Evolutionary conservation across 2,797 vertebrate species (phyloP), one percentile per base, ranked within the genome.

Genomic region (Ateles fusciceps): DNA sequence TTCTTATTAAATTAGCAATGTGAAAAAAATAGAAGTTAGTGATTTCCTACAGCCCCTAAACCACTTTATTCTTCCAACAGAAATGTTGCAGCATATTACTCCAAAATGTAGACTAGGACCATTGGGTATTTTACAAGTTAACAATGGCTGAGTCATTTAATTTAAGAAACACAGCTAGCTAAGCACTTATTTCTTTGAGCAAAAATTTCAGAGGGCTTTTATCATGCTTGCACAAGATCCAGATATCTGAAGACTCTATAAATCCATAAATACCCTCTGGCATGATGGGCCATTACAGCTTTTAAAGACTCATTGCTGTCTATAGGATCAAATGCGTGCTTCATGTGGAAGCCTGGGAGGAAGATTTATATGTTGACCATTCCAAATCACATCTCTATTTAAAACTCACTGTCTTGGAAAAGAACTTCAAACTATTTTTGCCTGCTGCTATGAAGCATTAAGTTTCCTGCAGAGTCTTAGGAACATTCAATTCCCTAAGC

Each of bases 131-230:
- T 97, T 91, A 85, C 85, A 97, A 96, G 85, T 94, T 97, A 97
- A 96, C 95, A 97, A 93, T 95, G 92, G 85, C 95, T 96, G 84
- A 95, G 94, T 94, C 96, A 96, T 97, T 98, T 95, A 97, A 97
- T 96, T 97, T 98, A 96, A 96, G 91, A 97, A 98, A 95, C 71
- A 95, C 28, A 95, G 92, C 86, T 93, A 96, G 81, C 93, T 96
- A 96, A 97, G 92, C 91, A 95, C 33, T 97, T 24, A 36, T 98
- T 96, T 97, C 96, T 92, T 98, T 98, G 85, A 91, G 93, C 80
- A 92, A 97, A 98, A 97, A 96, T 95, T 48, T 95, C 33, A 44
- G 46, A 89, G 88, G 83, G 89, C 6, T 97, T 98, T 96, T 88
- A 96, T 94, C 86, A 96, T 94, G 85, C 91, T 97, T 96, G 74